Percentiles rank a stretch among this genome's conserved stretches.
phyloP scores from a whole-genome alignment of 2,113 vertebrate genomes.

The Rattus norvegicus region DNA sequence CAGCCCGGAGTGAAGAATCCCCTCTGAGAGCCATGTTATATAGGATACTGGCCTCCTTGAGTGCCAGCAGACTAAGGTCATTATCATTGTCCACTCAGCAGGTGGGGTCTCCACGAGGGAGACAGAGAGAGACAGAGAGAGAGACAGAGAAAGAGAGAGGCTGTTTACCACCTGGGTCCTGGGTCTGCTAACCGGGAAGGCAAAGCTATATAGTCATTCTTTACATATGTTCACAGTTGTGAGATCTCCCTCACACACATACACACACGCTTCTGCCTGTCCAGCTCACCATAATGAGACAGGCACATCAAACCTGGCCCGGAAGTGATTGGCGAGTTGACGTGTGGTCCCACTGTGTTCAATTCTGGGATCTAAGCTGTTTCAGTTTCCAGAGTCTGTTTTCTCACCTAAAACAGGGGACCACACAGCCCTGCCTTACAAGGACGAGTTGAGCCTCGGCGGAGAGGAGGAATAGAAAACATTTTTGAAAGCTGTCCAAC shows the following conservation, averaged over 20 bases:
- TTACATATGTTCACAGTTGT: background rate
- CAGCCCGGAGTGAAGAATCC: background rate
- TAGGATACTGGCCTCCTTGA: background rate
- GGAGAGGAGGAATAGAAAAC: background rate
- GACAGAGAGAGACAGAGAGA: too few relatives aligned
- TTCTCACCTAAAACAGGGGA: conserved; percentile 49
- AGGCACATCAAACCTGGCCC: background rate
- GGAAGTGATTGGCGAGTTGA: background rate
- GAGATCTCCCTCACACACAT: background rate
- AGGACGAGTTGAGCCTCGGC: background rate
- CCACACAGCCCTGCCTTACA: background rate
- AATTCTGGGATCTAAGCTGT: background rate
- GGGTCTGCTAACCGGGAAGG: background rate
- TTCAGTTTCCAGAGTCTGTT: conserved; percentile 62
- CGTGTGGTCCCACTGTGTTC: background rate
- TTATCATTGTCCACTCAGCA: background rate
- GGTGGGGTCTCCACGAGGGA: background rate
- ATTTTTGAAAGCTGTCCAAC: background rate
- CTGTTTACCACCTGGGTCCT: background rate
- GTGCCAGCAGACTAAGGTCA: background rate
- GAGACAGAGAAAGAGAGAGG: background rate
- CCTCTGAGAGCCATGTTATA: background rate
- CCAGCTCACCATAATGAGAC: background rate
- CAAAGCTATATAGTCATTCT: background rate
- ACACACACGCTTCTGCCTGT: background rate